Percentiles rank a stretch among this genome's conserved stretches.
phyloP scores from a whole-genome alignment of 2,888 invertebrate genomes.

The Rotaria sp. region DNA sequence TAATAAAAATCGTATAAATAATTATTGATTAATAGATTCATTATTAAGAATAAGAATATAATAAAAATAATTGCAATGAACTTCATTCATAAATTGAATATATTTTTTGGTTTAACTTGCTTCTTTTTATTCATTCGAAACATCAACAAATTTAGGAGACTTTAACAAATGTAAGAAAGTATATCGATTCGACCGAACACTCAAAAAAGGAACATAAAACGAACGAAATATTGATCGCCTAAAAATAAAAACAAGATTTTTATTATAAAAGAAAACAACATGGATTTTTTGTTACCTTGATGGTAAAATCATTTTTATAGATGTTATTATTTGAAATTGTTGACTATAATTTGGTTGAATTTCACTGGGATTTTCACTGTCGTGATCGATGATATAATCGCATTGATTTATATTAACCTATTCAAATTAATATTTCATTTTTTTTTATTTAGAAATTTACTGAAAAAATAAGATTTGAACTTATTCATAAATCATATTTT shows the following conservation, averaged over 20 bases:
- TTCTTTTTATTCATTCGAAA: neutral
- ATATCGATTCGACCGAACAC: neutral
- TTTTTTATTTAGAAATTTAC: neutral
- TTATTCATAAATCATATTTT: too few relatives aligned
- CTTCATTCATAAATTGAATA: too few relatives aligned
- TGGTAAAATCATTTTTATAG: neutral
- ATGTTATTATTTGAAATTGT: neutral
- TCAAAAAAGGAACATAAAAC: conserved; percentile 38
- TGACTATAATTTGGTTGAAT: conserved; percentile 16
- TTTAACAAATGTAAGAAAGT: conserved; percentile 27
- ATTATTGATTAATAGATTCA: too few relatives aligned
- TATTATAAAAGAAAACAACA: neutral
- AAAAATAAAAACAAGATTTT: neutral
- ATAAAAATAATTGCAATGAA: too few relatives aligned
- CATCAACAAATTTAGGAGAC: neutral
- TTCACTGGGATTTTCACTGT: neutral
- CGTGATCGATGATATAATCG: conserved; percentile 35
- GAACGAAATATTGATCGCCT: conserved; percentile 29
- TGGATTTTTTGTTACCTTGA: neutral
- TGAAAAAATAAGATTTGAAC: too few relatives aligned
- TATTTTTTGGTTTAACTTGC: neutral
- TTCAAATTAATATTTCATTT: neutral
- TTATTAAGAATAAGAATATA: too few relatives aligned
- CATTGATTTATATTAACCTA: conserved; percentile 32
- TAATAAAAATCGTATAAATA: too few relatives aligned